These are phyloP conservation scores for Eptatretus burgeri DNA, from an alignment of 2,113 vertebrate species.

Conservation along the genomic window DNA sequence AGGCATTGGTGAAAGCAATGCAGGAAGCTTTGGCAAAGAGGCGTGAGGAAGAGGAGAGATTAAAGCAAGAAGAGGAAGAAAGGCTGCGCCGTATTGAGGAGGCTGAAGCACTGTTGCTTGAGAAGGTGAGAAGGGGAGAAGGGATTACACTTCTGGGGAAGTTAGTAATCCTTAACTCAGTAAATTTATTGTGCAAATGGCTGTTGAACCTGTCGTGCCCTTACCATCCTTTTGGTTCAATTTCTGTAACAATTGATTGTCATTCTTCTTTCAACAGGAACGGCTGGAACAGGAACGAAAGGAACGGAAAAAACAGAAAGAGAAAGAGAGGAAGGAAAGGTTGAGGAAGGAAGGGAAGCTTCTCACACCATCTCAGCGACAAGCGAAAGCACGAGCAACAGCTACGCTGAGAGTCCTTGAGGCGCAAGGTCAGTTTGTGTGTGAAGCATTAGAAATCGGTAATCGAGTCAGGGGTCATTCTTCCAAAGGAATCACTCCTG, in stretches of 20 bases:
- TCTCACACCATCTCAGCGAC: constrained; percentile 57
- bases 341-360: constrained; percentile 91
- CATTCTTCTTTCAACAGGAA: constrained; percentile 24
- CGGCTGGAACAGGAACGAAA: constrained; percentile 65
- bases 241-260: background rate
- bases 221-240: too few relatives aligned
- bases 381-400: constrained; percentile 51
- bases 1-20: constrained; percentile 85
- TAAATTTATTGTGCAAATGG: too few relatives aligned
- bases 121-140: constrained; percentile 28
- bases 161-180: too few relatives aligned
- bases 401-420: constrained; percentile 56
- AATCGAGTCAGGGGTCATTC: too few relatives aligned
- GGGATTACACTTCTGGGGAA: too few relatives aligned
- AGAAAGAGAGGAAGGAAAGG: constrained; percentile 80
- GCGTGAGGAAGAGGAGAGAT: constrained; percentile 76
- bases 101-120: constrained; percentile 44
- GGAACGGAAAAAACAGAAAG: constrained; percentile 86
- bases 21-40: constrained; percentile 71
- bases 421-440: constrained; percentile 37
- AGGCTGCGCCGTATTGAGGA: constrained; percentile 40
- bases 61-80: constrained; percentile 58
- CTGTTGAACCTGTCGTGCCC: too few relatives aligned
- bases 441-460: too few relatives aligned
- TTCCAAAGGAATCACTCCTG: too few relatives aligned